Evolutionary conservation across 2,888 invertebrate species (phyloP), one percentile per base, ranked within the genome.

Genomic region (Pseudanteris insignis): DNA sequence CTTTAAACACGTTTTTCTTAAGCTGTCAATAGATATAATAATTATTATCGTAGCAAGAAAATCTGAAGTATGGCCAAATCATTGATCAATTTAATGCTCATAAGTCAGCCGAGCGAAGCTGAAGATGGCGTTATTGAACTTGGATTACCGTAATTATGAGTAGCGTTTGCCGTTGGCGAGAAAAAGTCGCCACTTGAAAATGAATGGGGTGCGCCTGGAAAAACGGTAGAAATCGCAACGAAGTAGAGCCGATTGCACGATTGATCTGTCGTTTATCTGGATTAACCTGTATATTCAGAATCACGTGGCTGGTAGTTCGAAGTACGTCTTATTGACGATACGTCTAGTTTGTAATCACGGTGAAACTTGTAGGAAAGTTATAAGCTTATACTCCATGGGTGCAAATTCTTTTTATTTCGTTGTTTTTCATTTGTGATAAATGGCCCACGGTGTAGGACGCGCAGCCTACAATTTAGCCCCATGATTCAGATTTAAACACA

Each of bases 61-160:
- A n/a, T n/a, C n/a, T n/a, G n/a, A n/a, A n/a, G n/a, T n/a, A n/a
- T n/a, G n/a, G n/a, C n/a, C n/a, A n/a, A n/a, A n/a, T n/a, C n/a
- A n/a, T n/a, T n/a, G n/a, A n/a, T n/a, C n/a, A n/a, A n/a, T n/a
- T n/a, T n/a, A n/a, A n/a, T n/a, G n/a, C n/a, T n/a, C n/a, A n/a
- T n/a, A n/a, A n/a, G n/a, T n/a, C n/a, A n/a, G n/a, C n/a, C n/a
- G n/a, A n/a, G n/a, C 18, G 18, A 18, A 18, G 18, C 18, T 18
- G 18, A 18, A 18, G 4, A 18, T 18, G 18, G 18, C 18, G 63
- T 63, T 61, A 63, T 61, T 64, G 66, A 66, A 66, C 54, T 55
- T 55, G 48, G 15, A 43, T 29, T 38, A 9, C 5, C 25, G 25
- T 9, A 25, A 7, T n/a, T 30, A 2, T 13, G 13, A 12, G 18